Conservation (phyloP, 2,113 vertebrate genomes). For the Hyla sarda region DNA sequence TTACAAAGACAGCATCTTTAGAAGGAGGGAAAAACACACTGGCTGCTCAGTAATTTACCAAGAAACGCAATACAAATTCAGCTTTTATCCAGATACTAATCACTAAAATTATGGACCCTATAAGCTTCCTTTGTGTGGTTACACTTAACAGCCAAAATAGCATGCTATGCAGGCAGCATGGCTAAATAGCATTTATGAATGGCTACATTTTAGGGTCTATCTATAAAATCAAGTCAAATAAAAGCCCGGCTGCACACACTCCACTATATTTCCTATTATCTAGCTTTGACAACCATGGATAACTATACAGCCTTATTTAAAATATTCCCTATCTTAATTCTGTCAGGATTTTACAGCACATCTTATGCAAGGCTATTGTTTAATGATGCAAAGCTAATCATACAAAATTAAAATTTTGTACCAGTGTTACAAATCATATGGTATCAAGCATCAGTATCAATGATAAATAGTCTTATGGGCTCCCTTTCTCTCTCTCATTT, state of each 20-base stretch:
- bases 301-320: slow-evolving; percentile 82
- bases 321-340: slow-evolving; percentile 90
- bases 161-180: slow-evolving; percentile 69
- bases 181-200: slow-evolving; percentile 78
- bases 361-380: slow-evolving; percentile 90
- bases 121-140: slow-evolving; percentile 75
- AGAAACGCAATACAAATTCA: slow-evolving; percentile 88
- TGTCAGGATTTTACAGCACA: slow-evolving; percentile 86
- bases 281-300: slow-evolving; percentile 81
- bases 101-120: slow-evolving; percentile 84
- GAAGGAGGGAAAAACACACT: slow-evolving; percentile 69
- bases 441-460: slow-evolving; percentile 86
- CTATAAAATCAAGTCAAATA: slow-evolving; percentile 81
- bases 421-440: slow-evolving; percentile 91
- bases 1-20: slow-evolving; percentile 86
- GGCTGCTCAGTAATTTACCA: slow-evolving; percentile 87
- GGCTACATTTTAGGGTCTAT: slow-evolving; percentile 78
- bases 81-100: slow-evolving; percentile 75
- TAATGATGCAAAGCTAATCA: slow-evolving; percentile 99
- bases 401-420: slow-evolving; percentile 99
- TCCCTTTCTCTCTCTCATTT: background rate
- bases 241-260: slow-evolving; percentile 75
- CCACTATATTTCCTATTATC: slow-evolving; percentile 82
- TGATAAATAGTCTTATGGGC: slow-evolving; percentile 93
- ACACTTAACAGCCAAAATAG: slow-evolving; percentile 76